Base-by-base conservation (phyloP, 2,888 invertebrate species). In the Chorisops tibialis region DNA sequence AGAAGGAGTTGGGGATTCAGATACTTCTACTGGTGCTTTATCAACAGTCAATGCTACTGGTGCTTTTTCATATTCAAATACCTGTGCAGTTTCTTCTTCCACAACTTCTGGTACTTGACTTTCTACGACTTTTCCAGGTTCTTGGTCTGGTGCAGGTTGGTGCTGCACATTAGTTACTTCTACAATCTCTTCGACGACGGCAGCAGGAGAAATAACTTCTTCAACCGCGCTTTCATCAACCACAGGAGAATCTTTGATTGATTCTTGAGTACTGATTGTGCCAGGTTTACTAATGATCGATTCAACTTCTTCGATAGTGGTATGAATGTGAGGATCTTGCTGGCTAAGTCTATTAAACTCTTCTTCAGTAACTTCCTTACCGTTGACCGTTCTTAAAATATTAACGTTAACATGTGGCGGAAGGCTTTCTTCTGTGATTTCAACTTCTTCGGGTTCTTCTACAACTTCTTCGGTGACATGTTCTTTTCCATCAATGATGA, bases 401-500 rank as follows among this genome's bases (percentile, higher is more conserved):
- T 83, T 85, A 45, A 87, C 70, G 65, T 73, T 72, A 4, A 77
- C 69, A 50, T 75, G 72, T 3, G 76, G 74, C 16, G 73, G 68
- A 1, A 72, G 61, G 59, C 75, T 72, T 66, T 74, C 75, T 64
- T 75, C 75, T 14, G 70, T 73, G 2, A 78, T 67, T 66, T 78
- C 77, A 19, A 77, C 66, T 67, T 77, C 77, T 75, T 91, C 92
- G 0, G 93, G 93, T 74, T 92, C 92, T 71, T 93, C 93, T 45
- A 92, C 81, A 0, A 92, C 78, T 79, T 93, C 92, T 76, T 93
- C 93, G 6, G 87, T 87, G 0, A 90, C 83, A 64, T 88, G 87
- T 78, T 93, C 93, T 76, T 90, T 88, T 0, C 93, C 93, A 73
- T 93, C 87, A 62, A 92, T 84, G 4, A 91, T 86, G 0, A 88